Base-by-base conservation (phyloP, 1,140 invertebrate genomes). In the roundworm (Caenorhabditis elegans) region DNA sequence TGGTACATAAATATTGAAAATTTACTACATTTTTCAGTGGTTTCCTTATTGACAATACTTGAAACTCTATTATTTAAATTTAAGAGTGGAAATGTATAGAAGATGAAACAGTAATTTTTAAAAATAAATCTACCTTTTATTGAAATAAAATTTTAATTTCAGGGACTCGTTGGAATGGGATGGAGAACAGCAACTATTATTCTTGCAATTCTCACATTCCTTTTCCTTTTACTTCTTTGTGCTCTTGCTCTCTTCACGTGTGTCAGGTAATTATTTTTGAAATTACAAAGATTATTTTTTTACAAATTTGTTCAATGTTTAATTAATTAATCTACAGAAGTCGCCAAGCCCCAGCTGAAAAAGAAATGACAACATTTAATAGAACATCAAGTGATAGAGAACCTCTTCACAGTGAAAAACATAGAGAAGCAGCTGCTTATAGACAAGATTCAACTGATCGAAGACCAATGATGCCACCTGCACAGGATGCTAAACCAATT, bases 151-250 rank as follows among this genome's bases (percentile, higher is more conserved):
- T 8, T 43, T n/a, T n/a, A 43, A 79, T 46, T 79, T 24, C 53
- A 86, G 85, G 86, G 88, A 65, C 86, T 87, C n/a, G 86, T 87
- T 2, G 86, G 79, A 24, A 77, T 19, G 13, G 76, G 53, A 22
- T 87, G 70, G 70, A 77, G 82, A 77, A 87, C 86, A 51, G 87
- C 87, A 6, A 88, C 87, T n/a, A 85, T 87, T 49, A 79, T 87
- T 77, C 78, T 87, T 15, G 78, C 78, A 15, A 81, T 85, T 47
- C 8, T 86, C 26, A 79, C 47, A n/a, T 24, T 87, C 43, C 47
- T 88, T 13, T 46, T 87, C 19, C 22, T 89, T 47, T 49, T 84
- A 19, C 49, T 87, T 36, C 13, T 87, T 24, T 31, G 79, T 28
- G 47, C 75, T 34, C 75, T 86, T 34, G 19, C 85, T 34, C 4